Evolutionary conservation across 2,888 invertebrate species (phyloP), one percentile per base, ranked within the genome.

Genomic region (Dromius quadrimaculatus): DNA sequence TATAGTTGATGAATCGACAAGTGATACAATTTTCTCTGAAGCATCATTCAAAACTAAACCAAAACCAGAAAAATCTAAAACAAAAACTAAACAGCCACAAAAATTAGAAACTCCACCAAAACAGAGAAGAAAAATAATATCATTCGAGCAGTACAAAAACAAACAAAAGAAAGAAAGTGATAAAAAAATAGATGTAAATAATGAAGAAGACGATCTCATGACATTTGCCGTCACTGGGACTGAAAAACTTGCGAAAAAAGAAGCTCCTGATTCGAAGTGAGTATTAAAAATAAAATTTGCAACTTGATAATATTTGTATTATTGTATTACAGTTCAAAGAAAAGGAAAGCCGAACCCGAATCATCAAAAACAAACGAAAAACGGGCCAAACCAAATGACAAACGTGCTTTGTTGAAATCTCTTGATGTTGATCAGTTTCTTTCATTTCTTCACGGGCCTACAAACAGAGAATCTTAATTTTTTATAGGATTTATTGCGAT

Each of bases 401-500:
- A 73, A 41, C 74, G 75, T 5, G 74, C 73, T 20, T 70, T 79
- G 17, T 70, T 80, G 9, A 74, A 77, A 65, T 73, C 72, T 13
- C 72, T 79, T 5, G 76, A 81, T 68, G 76, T 81, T 0, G 80
- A 80, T 63, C 72, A 72, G 23, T 80, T 81, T 74, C 72, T 81
- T 15, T 76, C 76, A 23, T 76, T 77, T 65, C 70, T 81, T 2
- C 79, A 80, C 72, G 78, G 78, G 32, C 73, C 71, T 19, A 28
- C 54, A 69, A 32, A 36, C 11, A 61, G 11, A 38, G 2, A 2
- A 9, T 9, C 19, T 20, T 47, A 47, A 20, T 20, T n/a, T 20
- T 19, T n/a, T 47, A 2, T 13, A 38, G 13, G 28, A 8, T 8
- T 28, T 20, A 19, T 8, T 47, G 20, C 47, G n/a, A 47, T n/a